Conservation (phyloP, 2,113 vertebrate species). For the Barnardius zonarius region DNA sequence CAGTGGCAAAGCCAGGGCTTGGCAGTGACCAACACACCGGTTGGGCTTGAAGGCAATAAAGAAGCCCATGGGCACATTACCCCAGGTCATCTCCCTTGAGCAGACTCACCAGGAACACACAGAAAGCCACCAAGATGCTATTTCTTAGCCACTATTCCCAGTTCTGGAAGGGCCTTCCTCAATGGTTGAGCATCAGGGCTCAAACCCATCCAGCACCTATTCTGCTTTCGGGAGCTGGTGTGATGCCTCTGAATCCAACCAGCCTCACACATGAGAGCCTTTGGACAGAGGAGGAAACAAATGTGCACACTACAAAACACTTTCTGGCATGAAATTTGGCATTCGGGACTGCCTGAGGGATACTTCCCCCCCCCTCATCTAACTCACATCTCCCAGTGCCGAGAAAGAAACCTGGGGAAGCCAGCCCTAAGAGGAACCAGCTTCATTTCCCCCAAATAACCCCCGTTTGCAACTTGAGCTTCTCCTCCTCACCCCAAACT, state of each 20-base stretch:
- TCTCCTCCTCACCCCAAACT: not conserved
- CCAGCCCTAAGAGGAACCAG: not conserved
- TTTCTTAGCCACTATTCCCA: not conserved
- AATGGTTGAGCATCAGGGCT: not conserved
- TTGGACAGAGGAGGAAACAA: not conserved
- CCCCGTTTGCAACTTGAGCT: not conserved
- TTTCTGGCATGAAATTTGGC: not conserved
- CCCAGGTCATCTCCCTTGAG: not conserved
- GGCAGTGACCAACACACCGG: not conserved
- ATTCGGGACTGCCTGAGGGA: not conserved
- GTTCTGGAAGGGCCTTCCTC: not conserved
- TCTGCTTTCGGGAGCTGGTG: rapidly evolving
- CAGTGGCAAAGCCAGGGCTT: not conserved
- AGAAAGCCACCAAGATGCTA: not conserved
- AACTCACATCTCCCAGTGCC: not conserved
- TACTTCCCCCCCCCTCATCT: not conserved
- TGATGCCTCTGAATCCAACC: rapidly evolving
- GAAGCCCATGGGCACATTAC: not conserved
- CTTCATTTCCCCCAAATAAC: not conserved
- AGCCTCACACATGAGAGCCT: not conserved
- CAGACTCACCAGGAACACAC: not conserved
- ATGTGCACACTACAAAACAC: not conserved
- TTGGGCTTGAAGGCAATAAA: not conserved
- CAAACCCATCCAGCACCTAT: not conserved
- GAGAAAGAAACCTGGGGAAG: not conserved